phyloP scores from a whole-genome alignment of 2,888 invertebrate genomes.

The Diadegma fenestrale region DNA sequence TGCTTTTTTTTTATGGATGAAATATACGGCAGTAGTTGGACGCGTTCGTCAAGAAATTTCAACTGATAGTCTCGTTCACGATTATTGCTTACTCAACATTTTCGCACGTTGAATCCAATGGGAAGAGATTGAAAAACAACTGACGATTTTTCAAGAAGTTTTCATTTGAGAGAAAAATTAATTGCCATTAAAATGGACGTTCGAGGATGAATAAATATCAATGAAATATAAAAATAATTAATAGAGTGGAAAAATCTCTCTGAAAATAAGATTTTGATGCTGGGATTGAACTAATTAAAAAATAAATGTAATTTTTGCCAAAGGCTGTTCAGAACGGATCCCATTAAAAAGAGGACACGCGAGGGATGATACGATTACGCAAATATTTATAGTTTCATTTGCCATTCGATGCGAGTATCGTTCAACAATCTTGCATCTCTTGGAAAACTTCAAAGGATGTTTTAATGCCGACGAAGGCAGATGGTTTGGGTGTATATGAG shows the following conservation, averaged over 20 bases:
- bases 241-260: not conserved
- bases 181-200: not conserved
- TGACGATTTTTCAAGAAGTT: not conserved
- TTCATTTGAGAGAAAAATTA: not conserved
- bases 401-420: not conserved
- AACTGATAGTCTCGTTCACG: slow-evolving; percentile 41
- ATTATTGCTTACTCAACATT: slow-evolving; percentile 25
- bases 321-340: not conserved
- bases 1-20: slow-evolving; percentile 31
- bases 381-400: not conserved
- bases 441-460: slow-evolving; percentile 55
- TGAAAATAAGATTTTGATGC: not conserved
- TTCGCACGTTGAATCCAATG: slow-evolving; percentile 13
- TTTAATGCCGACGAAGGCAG: slow-evolving; percentile 1
- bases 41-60: slow-evolving; percentile 32
- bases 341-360: not conserved
- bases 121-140: not conserved
- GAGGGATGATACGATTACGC: not conserved
- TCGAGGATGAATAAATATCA: not conserved
- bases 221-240: not conserved
- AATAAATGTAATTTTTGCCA: not conserved
- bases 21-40: slow-evolving; percentile 8
- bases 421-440: slow-evolving; percentile 12
- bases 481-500: slow-evolving; percentile 14
- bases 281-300: not conserved